Base-by-base conservation (phyloP, 2,113 vertebrate genomes). In the Todiramphus saurophagus region DNA sequence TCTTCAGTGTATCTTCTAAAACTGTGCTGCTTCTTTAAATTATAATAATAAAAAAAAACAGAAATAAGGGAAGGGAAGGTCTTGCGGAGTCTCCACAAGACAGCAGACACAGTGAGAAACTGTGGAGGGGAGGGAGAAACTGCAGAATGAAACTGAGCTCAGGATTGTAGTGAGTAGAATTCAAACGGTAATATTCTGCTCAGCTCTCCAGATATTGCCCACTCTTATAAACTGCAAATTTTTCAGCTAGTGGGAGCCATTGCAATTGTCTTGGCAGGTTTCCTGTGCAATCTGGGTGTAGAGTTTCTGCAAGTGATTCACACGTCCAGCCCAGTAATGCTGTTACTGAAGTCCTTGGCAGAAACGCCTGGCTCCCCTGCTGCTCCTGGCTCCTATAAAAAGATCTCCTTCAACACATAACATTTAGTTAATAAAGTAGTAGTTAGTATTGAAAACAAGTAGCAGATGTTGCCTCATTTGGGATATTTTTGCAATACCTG, bases 151-250 rank as follows among this genome's bases (percentile, higher is more conserved):
- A 53, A 17, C 50, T 37, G 44, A 25, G 1, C 55, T 58, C 15
- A 33, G 59, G 46, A 2, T 5, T 62, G 75, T 27, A 53, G 58
- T 4, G n/a, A 50, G 55, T 16, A 55, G 39, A 53, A 8, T 21
- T 80, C 56, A 63, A 3, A 50, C 21, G 37, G 35, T 37, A 33
- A 6, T 25, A 13, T 63, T 24, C 59, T 83, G 67, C 46, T 86
- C 31, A 59, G 2, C 82, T 69, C 0, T 21, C 14, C 55, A 66
- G 63, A 15, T 56, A 3, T 2, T 63, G 55, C 28, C 59, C 21
- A 2, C 28, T 67, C 28, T 48, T 63, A 16, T 0, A 41, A 79
- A 31, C 3, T 58, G 44, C 25, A 20, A 0, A 6, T 30, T 88
- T 75, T 30, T 5, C 0, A 6, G 62, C 51, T 37, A 4, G 24